A percentile compares a stretch with the other conserved stretches of the same genome.
Evolutionary conservation across 2,113 vertebrate species (phyloP).

Genomic region (Meleagris gallopavo): DNA sequence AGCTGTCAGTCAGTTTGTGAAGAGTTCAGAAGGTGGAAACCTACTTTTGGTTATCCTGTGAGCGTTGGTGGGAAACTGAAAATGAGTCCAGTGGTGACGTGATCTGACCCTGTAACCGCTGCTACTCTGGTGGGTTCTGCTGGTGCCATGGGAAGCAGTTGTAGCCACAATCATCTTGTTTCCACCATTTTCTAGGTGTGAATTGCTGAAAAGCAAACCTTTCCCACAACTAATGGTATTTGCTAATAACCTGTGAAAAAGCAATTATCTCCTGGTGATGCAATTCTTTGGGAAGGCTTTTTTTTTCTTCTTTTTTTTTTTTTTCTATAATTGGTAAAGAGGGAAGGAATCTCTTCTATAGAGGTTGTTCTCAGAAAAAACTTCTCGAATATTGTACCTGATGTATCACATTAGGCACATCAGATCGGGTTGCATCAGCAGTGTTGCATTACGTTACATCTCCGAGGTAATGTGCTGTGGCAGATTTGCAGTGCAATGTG

Average conservation of each 20-base stretch:
- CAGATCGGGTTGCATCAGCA: constrained; percentile 62
- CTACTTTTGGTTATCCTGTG: neutral
- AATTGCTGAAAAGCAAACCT: constrained; percentile 49
- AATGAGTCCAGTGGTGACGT: neutral
- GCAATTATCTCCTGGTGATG: constrained; percentile 32
- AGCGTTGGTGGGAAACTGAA: neutral
- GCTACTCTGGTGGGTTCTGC: neutral
- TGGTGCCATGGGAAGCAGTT: neutral
- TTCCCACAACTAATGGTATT: constrained; percentile 47
- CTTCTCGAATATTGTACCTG: constrained; percentile 44
- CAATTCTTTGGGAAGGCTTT: neutral
- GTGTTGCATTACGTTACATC: constrained; percentile 46
- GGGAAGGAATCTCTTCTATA: neutral
- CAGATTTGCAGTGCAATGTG: constrained; percentile 45
- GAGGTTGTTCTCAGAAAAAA: constrained; percentile 8
- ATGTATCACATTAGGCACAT: constrained; percentile 67
- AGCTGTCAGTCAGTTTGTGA: neutral
- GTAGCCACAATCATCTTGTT: neutral
- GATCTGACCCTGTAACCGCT: neutral
- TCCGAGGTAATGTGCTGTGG: constrained; percentile 56
- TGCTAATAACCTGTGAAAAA: constrained; percentile 68
- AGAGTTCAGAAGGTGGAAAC: neutral
- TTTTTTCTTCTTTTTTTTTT: too few relatives aligned
- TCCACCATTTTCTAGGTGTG: neutral
- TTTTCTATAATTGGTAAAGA: neutral